Conservation (phyloP, 1,140 invertebrate species). For the Anagrus nilaparvatae region DNA sequence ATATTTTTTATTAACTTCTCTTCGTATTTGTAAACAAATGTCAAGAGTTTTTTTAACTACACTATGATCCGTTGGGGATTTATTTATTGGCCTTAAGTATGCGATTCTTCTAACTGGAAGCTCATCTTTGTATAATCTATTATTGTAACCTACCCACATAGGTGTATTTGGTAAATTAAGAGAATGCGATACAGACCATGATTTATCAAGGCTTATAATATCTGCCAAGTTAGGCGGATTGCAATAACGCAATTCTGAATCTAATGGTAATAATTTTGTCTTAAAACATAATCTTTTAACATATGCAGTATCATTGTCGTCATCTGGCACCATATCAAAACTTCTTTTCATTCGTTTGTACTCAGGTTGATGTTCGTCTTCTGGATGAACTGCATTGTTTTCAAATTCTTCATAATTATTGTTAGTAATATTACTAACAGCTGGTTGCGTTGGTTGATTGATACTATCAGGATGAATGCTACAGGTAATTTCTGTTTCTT, state of each 20-base stretch:
- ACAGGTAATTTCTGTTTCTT: too few species aligned
- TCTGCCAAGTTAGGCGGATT: too few species aligned
- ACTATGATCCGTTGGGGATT: conserved; percentile 23
- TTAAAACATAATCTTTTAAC: conserved; percentile 11
- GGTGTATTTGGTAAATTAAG: conserved; percentile 15
- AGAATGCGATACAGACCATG: conserved; percentile 14
- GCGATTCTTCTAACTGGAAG: conserved; percentile 17
- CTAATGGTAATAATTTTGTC: too few species aligned
- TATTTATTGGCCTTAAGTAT: conserved; percentile 28
- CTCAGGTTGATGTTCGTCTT: conserved; percentile 6
- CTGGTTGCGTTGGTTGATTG: too few species aligned
- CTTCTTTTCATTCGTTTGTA: conserved; percentile 5
- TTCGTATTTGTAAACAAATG: too few species aligned
- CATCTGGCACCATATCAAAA: conserved; percentile 1
- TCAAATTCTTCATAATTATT: too few species aligned
- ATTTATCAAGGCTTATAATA: conserved; percentile 9
- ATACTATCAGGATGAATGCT: too few species aligned
- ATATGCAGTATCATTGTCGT: background rate
- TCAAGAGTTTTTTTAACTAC: conserved; percentile 22
- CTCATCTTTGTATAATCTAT: conserved; percentile 10
- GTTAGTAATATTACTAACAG: too few species aligned
- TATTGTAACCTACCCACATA: conserved; percentile 23
- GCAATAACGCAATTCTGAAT: too few species aligned
- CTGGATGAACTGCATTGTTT: too few species aligned
- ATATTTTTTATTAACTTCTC: too few species aligned